Evolutionary conservation across 2,888 invertebrate genomes (phyloP), one percentile per base, ranked within the genome.

Genomic region (Entomobrya proxima): DNA sequence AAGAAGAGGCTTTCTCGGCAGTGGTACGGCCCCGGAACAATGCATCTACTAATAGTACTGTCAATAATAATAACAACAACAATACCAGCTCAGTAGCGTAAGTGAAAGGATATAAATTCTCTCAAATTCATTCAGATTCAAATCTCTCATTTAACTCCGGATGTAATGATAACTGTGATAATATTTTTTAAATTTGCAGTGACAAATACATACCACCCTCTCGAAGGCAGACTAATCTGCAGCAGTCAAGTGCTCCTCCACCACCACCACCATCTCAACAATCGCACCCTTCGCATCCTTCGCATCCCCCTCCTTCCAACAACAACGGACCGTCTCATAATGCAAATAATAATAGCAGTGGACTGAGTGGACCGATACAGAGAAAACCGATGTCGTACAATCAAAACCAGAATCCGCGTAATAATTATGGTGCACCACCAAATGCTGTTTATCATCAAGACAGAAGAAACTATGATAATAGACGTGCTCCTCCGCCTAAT

Each of bases 1-100:
- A 97, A 91, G 98, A 98, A 92, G 95, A 96, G 88, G 91, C 91
- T 82, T 98, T 94, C 92, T 97, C 98, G 74, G 96, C 98, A 13
- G 98, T 98, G 21, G 94, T 94, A 87, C 93, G 96, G 75, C 95
- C 95, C 6, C 82, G 88, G 47, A 87, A 88, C 37, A 89, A 86
- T 61, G 77, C 87, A 30, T 84, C 87, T 50, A 87, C 82, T 35
- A 88, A 88, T 24, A 86, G 88, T 24, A 82, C 88, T 75, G 74
- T 90, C 83, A 90, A 90, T 86, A 88, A 87, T 30, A n/a, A n/a
- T n/a, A 86, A 88, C 58, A 83, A 82, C 32, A 86, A 87, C 75
- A 88, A 87, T 32, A 81, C 83, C 55, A 78, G 79, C 72, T 85
- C 87, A 61, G 85, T 75, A 37, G 74, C 72, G 86, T 84, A 86